Base-by-base conservation (phyloP, 2,113 vertebrate species). In the Oreotragus oreotragus region DNA sequence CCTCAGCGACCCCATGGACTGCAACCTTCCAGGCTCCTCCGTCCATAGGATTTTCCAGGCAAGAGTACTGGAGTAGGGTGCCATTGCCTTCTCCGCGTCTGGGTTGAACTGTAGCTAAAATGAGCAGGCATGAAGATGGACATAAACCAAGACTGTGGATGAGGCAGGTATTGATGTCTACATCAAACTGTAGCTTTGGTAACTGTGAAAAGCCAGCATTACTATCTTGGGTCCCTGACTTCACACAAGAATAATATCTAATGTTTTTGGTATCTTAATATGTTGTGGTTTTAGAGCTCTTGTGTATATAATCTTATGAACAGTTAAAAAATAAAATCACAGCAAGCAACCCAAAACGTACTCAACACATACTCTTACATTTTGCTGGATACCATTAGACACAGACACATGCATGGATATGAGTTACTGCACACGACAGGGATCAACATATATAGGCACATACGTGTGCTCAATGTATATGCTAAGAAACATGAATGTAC, bases 391-490 rank as follows among this genome's bases (percentile, higher is more conserved):
- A 14, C 70, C 53, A 47, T 36, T 39, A 94, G 28, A 10, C n/a
- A 66, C 10, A 49, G 81, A 58, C 2, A 28, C 53, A 14, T 8
- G 51, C 16, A n/a, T 84, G 60, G 21, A 73, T 47, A 58, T 7
- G 5, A 36, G 5, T 45, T 15, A 25, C 27, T 0, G 2, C 9
- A n/a, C 10, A n/a, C 11, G n/a, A 33, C 33, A 43, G 16, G 84
- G 25, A 30, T 62, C 33, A 16, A 49, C n/a, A 51, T 21, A 62
- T 77, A 39, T 3, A 39, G 33, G 14, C 25, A 94, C 17, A 51
- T 2, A 17, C 0, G 36, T 15, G 8, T 66, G 21, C 3, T 36
- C 43, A 55, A 27, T 55, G 12, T 8, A 76, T 51, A 7, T 86
- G 33, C 43, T 66, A 60, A 49, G 10, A 76, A 36, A 21, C 33